Percentiles rank a stretch among this genome's conserved stretches.
These are phyloP conservation scores for Manis pentadactyla DNA, from an alignment of 2,797 vertebrate species.

Conservation along the genomic window DNA sequence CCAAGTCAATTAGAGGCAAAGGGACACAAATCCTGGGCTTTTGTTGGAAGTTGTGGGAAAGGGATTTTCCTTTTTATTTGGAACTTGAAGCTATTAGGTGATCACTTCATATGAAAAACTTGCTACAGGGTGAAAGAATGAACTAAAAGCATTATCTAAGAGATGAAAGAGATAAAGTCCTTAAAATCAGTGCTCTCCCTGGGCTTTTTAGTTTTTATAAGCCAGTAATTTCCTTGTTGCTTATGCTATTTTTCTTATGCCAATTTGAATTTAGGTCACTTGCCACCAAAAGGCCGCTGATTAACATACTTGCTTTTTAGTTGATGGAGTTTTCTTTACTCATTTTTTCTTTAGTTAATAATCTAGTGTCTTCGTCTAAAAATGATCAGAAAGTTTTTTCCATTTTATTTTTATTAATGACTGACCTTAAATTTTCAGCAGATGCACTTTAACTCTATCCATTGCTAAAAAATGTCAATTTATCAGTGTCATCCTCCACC, in stretches of 20 bases:
- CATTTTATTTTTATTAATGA: slow-evolving; percentile 42
- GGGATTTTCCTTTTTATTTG: background rate
- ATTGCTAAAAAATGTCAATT: slow-evolving; percentile 15
- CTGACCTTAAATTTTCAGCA: background rate
- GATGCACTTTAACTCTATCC: background rate
- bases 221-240: background rate
- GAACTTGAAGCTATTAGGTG: background rate
- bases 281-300: background rate
- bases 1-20: background rate
- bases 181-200: background rate
- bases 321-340: slow-evolving; percentile 6
- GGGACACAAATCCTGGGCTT: background rate
- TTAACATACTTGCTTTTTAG: background rate
- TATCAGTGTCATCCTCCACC: background rate
- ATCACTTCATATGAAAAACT: background rate
- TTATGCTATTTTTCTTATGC: background rate
- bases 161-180: background rate
- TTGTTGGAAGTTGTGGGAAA: background rate
- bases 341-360: background rate
- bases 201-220: background rate
- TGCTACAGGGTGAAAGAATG: background rate
- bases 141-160: slow-evolving; percentile 35
- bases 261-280: slow-evolving; percentile 9
- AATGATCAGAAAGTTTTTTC: slow-evolving; percentile 33
- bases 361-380: slow-evolving; percentile 17